phyloP scores from a whole-genome alignment of 2,888 invertebrate genomes.

The Cheilosia grossa region DNA sequence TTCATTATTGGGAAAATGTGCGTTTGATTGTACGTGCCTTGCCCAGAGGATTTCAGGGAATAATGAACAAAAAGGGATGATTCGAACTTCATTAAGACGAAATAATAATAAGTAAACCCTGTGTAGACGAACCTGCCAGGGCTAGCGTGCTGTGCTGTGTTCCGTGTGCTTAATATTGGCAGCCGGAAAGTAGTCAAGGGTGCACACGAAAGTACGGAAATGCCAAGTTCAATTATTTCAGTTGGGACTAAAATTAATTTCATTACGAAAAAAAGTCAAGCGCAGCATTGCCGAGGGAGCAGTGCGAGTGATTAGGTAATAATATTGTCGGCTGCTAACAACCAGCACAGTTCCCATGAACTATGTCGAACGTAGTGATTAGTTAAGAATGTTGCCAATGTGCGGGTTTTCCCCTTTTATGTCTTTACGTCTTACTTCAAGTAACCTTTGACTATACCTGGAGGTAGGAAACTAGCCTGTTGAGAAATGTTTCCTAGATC shows the following conservation, averaged over 20 bases:
- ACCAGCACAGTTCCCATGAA: too few relatives aligned
- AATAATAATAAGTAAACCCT: slow-evolving; percentile 72
- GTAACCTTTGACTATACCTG: too few relatives aligned
- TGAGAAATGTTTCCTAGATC: too few relatives aligned
- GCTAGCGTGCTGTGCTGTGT: slow-evolving; percentile 13
- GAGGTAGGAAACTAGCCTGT: too few relatives aligned
- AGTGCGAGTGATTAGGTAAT: not conserved
- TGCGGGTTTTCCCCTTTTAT: too few relatives aligned
- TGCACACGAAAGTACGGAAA: slow-evolving; percentile 41
- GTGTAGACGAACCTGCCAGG: slow-evolving; percentile 18
- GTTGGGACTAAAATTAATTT: slow-evolving; percentile 63
- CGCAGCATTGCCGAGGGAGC: not conserved
- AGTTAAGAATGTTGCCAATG: too few relatives aligned
- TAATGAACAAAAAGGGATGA: slow-evolving; percentile 75
- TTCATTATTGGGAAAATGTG: slow-evolving; percentile 73
- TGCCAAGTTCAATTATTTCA: slow-evolving; percentile 66
- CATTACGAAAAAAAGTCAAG: slow-evolving; percentile 32
- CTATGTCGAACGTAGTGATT: too few relatives aligned
- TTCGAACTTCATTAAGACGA: slow-evolving; percentile 75
- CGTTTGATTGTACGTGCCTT: slow-evolving; percentile 74
- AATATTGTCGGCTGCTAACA: not conserved
- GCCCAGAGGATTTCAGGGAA: slow-evolving; percentile 72
- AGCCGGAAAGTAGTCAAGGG: slow-evolving; percentile 42
- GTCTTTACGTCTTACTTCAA: too few relatives aligned
- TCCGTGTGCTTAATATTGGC: slow-evolving; percentile 20